Evolutionary conservation across 2,888 invertebrate species (phyloP), one percentile per base, ranked within the genome.

Genomic region (Apotomis capreana): DNA sequence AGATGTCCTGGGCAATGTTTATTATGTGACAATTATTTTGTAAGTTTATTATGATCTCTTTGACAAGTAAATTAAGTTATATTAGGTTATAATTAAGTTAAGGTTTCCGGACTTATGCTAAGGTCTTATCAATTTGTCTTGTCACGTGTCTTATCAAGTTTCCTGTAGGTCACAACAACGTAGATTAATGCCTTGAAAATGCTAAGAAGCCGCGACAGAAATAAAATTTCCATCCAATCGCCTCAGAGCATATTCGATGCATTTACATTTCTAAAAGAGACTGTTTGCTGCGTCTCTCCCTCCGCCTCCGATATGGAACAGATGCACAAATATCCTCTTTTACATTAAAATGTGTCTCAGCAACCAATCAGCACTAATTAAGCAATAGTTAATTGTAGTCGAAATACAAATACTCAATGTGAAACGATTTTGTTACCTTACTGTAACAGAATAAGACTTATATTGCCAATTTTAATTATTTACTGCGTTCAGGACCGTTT

Each of bases 31-130:
- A 88, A 87, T 87, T 89, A 88, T 57, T 83, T 86, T 90, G 80
- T 93, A 93, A 92, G 92, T 89, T 87, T 89, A 89, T 91, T 91
- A 92, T 93, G 93, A 93, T 93, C 93, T 93, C 93, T 91, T 92
- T 91, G 82, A 84, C 90, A 87, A 84, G 84, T 90, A 87, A 87
- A 86, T 87, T 91, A 87, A 87, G 86, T 86, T 87, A 87, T 87
- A 87, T 85, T 89, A 89, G 83, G 81, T 80, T 87, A 87, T 81
- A 77, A 69, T 80, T 74, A 74, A 78, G 65, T 69, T 79, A 80
- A 80, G 79, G 78, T 74, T 77, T 78, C 81, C 80, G 80, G 76
- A 77, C 77, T 75, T 78, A 75, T 72, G 74, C 74, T 77, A 77
- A 77, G 77, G 76, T 78, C 77, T 75, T 77, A 80, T 79, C 68